These are phyloP conservation scores for Oophaga pumilio DNA, from an alignment of 2,113 vertebrate genomes.

Conservation along the genomic window DNA sequence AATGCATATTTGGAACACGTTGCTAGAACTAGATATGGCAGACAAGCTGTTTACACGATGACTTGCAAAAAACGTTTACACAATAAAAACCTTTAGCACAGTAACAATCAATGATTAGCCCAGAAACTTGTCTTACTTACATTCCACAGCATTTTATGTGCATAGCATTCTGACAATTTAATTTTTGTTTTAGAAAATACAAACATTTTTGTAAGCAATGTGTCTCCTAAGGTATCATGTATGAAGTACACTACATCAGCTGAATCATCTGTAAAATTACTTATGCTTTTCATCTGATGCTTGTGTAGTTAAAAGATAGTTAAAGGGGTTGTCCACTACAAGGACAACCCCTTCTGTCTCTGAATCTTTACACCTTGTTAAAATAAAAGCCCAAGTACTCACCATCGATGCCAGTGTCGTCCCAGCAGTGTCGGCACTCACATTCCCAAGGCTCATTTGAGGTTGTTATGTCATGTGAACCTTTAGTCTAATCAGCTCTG, in stretches of 20 bases:
- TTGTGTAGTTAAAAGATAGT: too few species aligned
- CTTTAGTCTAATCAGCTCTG: too few species aligned
- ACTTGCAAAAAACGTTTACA: constrained; percentile 42
- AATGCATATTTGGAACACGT: not conserved
- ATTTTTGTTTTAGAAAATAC: not conserved
- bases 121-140: not conserved
- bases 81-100: constrained; percentile 17
- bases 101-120: not conserved
- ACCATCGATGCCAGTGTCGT: too few species aligned
- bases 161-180: not conserved
- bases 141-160: not conserved
- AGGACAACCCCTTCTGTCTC: too few species aligned
- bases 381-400: too few species aligned
- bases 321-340: too few species aligned
- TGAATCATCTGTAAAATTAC: too few species aligned
- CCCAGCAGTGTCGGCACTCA: too few species aligned
- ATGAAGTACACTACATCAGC: not conserved
- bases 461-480: too few species aligned
- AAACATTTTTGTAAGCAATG: too few species aligned
- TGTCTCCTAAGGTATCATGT: not conserved
- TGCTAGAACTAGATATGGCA: not conserved
- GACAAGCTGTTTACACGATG: constrained; percentile 16
- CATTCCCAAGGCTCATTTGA: too few species aligned
- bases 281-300: not conserved
- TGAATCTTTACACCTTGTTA: too few species aligned